Evolutionary conservation across 2,888 invertebrate species (phyloP).

Genomic region (Apotomis turbidana): DNA sequence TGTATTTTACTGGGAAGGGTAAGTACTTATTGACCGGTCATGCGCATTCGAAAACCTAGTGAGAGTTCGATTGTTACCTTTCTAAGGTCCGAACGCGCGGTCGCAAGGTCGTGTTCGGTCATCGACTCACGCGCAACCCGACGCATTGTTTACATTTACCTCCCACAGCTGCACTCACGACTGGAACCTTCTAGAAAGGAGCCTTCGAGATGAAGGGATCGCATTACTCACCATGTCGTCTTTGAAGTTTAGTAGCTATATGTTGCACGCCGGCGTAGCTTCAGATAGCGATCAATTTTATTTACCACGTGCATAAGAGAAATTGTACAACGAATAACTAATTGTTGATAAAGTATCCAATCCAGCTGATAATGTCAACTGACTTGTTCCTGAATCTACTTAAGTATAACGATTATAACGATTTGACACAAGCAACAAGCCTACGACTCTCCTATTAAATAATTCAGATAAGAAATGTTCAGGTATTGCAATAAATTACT

Average conservation of each 20-base stretch:
- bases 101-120: slow-evolving; percentile 37
- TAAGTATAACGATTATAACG: not conserved
- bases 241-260: too few species aligned
- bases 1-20: not conserved
- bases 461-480: slow-evolving; percentile 26
- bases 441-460: slow-evolving; percentile 21
- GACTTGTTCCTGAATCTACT: slow-evolving; percentile 1
- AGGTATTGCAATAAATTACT: slow-evolving; percentile 31
- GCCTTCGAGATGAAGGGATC: not conserved
- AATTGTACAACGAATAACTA: not conserved
- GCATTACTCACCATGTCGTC: not conserved
- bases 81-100: slow-evolving; percentile 33
- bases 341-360: not conserved
- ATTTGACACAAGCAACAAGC: slow-evolving; percentile 11
- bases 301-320: not conserved
- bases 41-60: slow-evolving; percentile 15
- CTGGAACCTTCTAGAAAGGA: slow-evolving; percentile 1
- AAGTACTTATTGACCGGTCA: not conserved
- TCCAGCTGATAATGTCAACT: not conserved
- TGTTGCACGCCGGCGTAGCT: too few species aligned
- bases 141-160: slow-evolving; percentile 26
- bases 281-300: not conserved
- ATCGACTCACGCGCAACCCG: slow-evolving; percentile 27
- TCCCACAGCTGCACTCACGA: slow-evolving; percentile 16
- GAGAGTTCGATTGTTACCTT: slow-evolving; percentile 37